These are phyloP conservation scores for Aldrovandia affinis DNA, from an alignment of 2,797 vertebrate species.

Conservation along the genomic window DNA sequence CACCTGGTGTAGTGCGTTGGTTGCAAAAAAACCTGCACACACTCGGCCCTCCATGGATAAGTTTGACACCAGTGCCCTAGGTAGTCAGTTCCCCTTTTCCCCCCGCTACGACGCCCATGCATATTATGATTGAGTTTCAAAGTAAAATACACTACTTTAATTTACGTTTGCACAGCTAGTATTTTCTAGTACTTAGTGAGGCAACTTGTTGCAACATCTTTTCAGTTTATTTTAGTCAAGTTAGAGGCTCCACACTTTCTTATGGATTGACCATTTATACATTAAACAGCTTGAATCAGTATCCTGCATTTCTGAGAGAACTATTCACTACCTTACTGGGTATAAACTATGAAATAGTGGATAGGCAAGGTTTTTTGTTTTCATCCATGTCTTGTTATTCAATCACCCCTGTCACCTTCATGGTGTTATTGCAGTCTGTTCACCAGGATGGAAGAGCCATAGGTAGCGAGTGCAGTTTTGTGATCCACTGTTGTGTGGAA, in stretches of 20 bases:
- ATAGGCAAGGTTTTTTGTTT: too few species aligned
- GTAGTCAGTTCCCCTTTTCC: too few species aligned
- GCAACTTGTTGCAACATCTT: neutral
- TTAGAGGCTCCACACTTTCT: neutral
- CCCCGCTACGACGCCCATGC: too few species aligned
- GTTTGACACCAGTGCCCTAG: too few species aligned
- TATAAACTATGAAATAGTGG: neutral
- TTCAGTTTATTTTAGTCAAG: neutral
- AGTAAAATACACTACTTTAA: neutral
- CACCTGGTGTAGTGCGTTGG: too few species aligned
- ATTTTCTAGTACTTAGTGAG: too few species aligned
- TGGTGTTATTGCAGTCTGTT: neutral
- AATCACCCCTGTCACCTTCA: neutral
- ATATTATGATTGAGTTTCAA: neutral
- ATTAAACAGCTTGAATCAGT: neutral
- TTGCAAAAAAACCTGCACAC: too few species aligned
- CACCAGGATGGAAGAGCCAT: neutral
- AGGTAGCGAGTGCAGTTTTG: neutral
- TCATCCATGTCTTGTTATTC: neutral
- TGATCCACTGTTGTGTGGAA: conserved; percentile 20
- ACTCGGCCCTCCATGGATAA: too few species aligned
- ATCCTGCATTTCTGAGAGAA: neutral
- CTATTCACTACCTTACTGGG: neutral
- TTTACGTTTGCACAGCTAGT: neutral
- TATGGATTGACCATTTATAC: neutral